Conservation (phyloP, 2,888 invertebrate genomes). For the Xylocampa areola region DNA sequence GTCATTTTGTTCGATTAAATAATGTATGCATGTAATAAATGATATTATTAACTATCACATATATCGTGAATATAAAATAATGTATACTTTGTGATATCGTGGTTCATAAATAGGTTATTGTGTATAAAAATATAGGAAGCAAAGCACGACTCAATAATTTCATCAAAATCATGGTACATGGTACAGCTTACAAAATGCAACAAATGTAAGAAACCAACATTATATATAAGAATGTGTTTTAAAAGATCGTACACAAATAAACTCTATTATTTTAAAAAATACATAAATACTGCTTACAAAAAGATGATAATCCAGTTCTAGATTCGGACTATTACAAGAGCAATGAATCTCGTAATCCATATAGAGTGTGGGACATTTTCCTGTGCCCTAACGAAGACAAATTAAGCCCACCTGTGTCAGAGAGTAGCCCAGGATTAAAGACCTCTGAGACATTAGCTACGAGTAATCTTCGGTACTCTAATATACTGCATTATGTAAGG, state of each 20-base stretch:
- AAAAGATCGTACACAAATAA: no score
- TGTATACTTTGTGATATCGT: no score
- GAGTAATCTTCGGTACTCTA: constrained; percentile 35
- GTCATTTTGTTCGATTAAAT: constrained; percentile 38
- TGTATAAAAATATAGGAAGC: no score
- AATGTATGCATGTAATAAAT: neutral
- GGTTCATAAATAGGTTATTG: no score
- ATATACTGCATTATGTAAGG: neutral
- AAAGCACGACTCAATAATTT: no score
- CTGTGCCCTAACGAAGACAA: constrained; percentile 80
- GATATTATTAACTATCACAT: no score
- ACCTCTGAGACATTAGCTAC: constrained; percentile 55
- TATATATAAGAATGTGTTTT: no score
- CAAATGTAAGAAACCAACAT: no score
- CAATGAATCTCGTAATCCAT: constrained; percentile 62
- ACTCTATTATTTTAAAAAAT: no score
- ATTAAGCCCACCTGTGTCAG: constrained; percentile 71
- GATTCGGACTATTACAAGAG: constrained; percentile 32
- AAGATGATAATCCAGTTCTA: constrained; percentile 42
- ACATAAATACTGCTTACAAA: constrained; percentile 41
- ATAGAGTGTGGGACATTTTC: constrained; percentile 60
- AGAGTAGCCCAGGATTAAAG: constrained; percentile 55
- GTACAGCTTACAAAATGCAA: no score
- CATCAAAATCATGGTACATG: no score
- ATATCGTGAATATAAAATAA: no score